Percentiles rank a stretch among this genome's conserved stretches.
Evolutionary conservation across 2,888 invertebrate species (phyloP).

Genomic region (Sturmia bella): DNA sequence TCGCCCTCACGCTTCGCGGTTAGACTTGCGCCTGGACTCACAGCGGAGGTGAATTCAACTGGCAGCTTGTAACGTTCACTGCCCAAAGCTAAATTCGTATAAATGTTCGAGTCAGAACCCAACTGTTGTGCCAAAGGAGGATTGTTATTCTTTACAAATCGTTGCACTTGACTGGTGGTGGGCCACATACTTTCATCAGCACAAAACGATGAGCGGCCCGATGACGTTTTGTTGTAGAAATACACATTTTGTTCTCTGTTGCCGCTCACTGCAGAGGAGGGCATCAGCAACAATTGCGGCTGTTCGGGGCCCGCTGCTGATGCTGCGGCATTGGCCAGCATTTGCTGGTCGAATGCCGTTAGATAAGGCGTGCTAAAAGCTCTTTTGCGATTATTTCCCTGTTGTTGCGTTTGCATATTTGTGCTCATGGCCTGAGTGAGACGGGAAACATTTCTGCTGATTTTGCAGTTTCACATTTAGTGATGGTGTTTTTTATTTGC

Average conservation of each 20-base stretch:
- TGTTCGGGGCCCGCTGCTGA: conserved; percentile 58
- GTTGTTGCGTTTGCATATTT: conserved; percentile 36
- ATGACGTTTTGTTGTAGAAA: conserved; percentile 74
- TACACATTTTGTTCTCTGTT: conserved; percentile 58
- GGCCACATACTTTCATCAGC: conserved; percentile 76
- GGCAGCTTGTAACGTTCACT: conserved; percentile 73
- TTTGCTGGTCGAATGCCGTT: conserved; percentile 67
- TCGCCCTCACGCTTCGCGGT: conserved; percentile 17
- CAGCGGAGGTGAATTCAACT: conserved; percentile 22
- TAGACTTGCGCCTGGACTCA: conserved; percentile 57
- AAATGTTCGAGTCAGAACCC: conserved; percentile 74
- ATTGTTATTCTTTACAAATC: conserved; percentile 51
- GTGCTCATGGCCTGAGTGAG: conserved; percentile 73
- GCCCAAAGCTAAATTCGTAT: conserved; percentile 75
- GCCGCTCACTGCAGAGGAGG: conserved; percentile 1
- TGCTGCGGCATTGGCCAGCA: conserved; percentile 58
- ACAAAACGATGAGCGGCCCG: conserved; percentile 77
- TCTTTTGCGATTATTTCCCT: conserved; percentile 75
- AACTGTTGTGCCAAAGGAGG: conserved; percentile 22
- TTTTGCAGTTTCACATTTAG: not conserved
- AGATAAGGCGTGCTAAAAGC: conserved; percentile 79
- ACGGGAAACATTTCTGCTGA: conserved; percentile 71
- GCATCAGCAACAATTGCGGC: conserved; percentile 42
- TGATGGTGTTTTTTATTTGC: conserved; percentile 20
- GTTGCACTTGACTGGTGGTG: conserved; percentile 52